phyloP scores from a whole-genome alignment of 2,113 vertebrate species.

The Gopherus evgoodei region DNA sequence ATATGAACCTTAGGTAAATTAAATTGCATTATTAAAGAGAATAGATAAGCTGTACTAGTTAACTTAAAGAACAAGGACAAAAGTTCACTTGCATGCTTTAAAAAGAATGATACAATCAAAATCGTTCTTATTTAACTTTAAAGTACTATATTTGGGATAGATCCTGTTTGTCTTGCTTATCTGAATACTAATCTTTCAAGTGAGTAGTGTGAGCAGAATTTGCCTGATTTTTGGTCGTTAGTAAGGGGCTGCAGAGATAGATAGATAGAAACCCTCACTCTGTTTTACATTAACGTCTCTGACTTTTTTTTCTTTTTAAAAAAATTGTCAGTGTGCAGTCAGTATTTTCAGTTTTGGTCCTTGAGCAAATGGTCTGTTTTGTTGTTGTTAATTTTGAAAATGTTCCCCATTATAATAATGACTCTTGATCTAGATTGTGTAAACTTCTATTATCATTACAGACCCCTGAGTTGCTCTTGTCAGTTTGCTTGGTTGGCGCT shows the following conservation, averaged over 20 bases:
- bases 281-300: neutral
- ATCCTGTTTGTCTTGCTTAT: conserved; percentile 15
- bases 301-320: neutral
- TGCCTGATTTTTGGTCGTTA: neutral
- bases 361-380: neutral
- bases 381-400: neutral
- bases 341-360: neutral
- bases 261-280: neutral
- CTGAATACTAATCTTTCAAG: conserved; percentile 20
- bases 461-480: rapidly evolving
- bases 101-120: conserved; percentile 21
- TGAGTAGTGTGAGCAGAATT: neutral
- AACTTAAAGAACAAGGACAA: conserved; percentile 32
- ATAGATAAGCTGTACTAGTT: conserved; percentile 57
- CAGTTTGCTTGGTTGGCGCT: neutral
- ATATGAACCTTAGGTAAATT: conserved; percentile 67
- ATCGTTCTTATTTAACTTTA: conserved; percentile 52
- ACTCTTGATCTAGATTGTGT: neutral
- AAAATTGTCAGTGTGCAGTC: neutral
- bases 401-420: neutral
- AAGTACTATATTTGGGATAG: neutral
- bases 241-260: neutral
- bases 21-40: conserved; percentile 72
- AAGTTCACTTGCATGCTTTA: conserved; percentile 4
- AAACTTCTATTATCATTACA: neutral